Conservation (phyloP, 2,888 invertebrate species). For the Loripinus fragilis region DNA sequence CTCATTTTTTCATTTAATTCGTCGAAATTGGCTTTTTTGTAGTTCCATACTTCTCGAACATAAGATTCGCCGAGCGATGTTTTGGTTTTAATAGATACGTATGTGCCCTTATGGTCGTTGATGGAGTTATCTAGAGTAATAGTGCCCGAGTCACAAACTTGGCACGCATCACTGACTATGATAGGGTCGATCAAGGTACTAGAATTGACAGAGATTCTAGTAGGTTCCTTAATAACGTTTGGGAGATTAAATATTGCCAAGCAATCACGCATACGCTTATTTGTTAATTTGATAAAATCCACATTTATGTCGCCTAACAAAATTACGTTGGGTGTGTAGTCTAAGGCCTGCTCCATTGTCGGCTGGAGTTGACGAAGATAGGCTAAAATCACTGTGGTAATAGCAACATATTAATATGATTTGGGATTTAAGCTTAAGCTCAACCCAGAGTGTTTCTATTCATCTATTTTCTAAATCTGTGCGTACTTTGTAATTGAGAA, state of each 20-base stretch:
- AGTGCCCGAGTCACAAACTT: background rate
- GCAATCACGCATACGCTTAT: background rate
- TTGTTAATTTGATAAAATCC: background rate
- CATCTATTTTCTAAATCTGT: too few relatives aligned
- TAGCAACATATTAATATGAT: background rate
- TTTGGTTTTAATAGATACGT: background rate
- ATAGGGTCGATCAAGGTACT: background rate
- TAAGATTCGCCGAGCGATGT: background rate
- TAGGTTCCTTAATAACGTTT: background rate
- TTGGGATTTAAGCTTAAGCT: background rate
- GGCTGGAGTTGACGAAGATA: background rate
- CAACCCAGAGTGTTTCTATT: too few relatives aligned
- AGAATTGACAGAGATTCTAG: background rate
- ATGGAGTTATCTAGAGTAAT: background rate
- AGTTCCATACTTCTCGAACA: background rate
- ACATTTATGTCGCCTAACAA: background rate
- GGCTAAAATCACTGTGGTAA: background rate
- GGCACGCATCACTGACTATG: background rate
- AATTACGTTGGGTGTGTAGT: background rate
- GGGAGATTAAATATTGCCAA: background rate
- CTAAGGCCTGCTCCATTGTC: background rate
- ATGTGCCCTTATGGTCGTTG: background rate
- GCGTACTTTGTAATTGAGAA: too few relatives aligned
- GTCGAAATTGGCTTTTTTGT: background rate
- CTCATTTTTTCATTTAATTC: background rate